phyloP scores from a whole-genome alignment of 2,888 invertebrate genomes.

The Microctonus hyperodae region DNA sequence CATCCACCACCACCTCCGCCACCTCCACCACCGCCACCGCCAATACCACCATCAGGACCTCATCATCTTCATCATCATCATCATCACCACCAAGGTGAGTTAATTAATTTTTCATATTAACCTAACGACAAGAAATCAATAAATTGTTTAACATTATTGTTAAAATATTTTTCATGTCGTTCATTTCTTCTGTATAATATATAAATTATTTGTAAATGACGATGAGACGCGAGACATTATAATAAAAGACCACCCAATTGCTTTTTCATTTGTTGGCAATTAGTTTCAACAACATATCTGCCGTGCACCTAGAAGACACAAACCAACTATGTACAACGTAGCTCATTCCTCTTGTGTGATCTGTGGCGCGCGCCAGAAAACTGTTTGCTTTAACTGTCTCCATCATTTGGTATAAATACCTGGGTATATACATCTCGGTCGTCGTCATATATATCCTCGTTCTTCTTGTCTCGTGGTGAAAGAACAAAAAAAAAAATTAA shows the following conservation, averaged over 20 bases:
- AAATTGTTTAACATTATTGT: too few relatives aligned
- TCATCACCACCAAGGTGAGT: conserved; percentile 46
- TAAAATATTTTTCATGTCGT: too few relatives aligned
- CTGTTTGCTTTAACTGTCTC: conserved; percentile 22
- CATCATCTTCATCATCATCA: conserved; percentile 59
- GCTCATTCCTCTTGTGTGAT: background rate
- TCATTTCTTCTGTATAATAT: too few relatives aligned
- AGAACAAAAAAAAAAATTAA: conserved; percentile 36
- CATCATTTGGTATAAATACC: conserved; percentile 40
- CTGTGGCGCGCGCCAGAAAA: conserved; percentile 15
- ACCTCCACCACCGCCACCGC: conserved; percentile 50
- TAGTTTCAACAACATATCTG: conserved; percentile 19
- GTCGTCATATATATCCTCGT: conserved; percentile 30
- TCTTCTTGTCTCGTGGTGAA: conserved; percentile 14
- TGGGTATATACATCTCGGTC: conserved; percentile 38
- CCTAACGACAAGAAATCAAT: too few relatives aligned
- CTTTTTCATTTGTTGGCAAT: conserved; percentile 18
- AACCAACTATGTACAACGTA: conserved; percentile 1
- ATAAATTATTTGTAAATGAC: conserved; percentile 14
- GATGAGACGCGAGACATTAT: conserved; percentile 1
- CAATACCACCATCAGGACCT: conserved; percentile 43
- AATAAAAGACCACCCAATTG: conserved; percentile 14
- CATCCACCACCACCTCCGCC: conserved; percentile 52
- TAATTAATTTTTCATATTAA: too few relatives aligned
- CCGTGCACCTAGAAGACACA: conserved; percentile 20